phyloP scores from a whole-genome alignment of 37 sponge, comb jelly and placozoan species.

The Halisarca cf. caerulea region DNA sequence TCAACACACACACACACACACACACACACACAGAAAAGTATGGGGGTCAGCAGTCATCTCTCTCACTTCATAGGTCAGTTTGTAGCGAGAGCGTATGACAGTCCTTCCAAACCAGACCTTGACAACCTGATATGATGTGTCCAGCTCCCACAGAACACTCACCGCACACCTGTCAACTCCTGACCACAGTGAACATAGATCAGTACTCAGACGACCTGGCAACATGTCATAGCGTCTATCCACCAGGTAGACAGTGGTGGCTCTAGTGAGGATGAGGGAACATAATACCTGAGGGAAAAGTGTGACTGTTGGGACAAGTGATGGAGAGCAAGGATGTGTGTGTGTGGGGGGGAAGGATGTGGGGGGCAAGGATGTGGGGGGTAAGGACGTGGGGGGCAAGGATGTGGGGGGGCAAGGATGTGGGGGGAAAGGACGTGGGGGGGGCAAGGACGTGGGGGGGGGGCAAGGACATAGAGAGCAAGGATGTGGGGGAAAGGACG shows the following conservation, averaged over 20 bases:
- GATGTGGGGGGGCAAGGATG: neutral
- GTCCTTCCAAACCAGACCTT: constrained; percentile 77
- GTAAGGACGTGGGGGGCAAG: neutral
- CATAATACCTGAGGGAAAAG: neutral
- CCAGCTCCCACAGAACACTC: constrained; percentile 68
- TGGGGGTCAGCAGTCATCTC: neutral
- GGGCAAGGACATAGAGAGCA: neutral
- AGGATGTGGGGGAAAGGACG: neutral
- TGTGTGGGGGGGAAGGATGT: neutral
- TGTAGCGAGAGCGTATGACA: constrained; percentile 70
- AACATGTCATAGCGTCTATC: constrained; percentile 82
- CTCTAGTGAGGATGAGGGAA: constrained; percentile 21
- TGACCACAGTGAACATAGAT: constrained; percentile 74
- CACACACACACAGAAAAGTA: neutral
- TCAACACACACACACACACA: neutral
- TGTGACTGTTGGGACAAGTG: neutral
- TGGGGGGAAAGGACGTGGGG: neutral
- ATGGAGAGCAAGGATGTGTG: too few species aligned
- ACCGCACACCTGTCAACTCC: constrained; percentile 83
- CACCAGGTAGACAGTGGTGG: constrained; percentile 77
- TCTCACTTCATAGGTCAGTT: constrained; percentile 76
- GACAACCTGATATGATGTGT: constrained; percentile 31
- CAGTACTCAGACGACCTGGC: constrained; percentile 62
- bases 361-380: neutral
- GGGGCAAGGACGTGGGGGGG: neutral